Evolutionary conservation across 2,797 vertebrate genomes (phyloP).

Genomic region (Odontamblyopus rebecca): DNA sequence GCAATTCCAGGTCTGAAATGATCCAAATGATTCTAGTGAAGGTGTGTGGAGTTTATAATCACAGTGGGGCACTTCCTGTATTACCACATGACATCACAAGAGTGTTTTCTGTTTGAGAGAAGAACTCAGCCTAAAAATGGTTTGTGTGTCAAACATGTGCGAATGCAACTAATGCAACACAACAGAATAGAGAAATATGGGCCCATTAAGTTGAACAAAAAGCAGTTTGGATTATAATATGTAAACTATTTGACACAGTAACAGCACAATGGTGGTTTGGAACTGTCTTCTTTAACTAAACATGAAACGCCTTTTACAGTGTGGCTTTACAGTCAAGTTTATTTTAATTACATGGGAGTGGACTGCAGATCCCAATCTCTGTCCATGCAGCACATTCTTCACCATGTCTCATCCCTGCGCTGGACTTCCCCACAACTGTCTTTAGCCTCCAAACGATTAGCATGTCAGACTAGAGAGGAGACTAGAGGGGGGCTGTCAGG

Average conservation of each 20-base stretch:
- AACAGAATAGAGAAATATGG: too few species aligned
- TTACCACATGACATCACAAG: too few species aligned
- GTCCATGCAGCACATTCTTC: not conserved
- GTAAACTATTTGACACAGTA: not conserved
- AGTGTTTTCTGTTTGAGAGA: too few species aligned
- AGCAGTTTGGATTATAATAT: not conserved
- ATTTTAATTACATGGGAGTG: slow-evolving; percentile 5
- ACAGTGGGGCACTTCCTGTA: too few species aligned
- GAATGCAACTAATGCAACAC: too few species aligned
- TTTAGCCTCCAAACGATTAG: not conserved
- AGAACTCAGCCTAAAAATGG: too few species aligned
- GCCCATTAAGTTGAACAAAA: not conserved
- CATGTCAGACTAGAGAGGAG: not conserved
- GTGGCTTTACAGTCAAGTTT: not conserved
- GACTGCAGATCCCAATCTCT: not conserved
- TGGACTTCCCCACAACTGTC: not conserved
- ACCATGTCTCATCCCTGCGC: not conserved
- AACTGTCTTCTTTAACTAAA: not conserved
- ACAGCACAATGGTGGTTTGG: slow-evolving; percentile 4
- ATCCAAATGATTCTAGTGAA: too few species aligned
- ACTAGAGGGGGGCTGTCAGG: not conserved
- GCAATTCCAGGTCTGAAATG: too few species aligned
- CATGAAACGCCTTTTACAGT: not conserved
- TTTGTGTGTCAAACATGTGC: too few species aligned
- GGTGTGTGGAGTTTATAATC: too few species aligned